These are phyloP conservation scores for Chloropsis hardwickii DNA, from an alignment of 2,113 vertebrate genomes.

Conservation along the genomic window DNA sequence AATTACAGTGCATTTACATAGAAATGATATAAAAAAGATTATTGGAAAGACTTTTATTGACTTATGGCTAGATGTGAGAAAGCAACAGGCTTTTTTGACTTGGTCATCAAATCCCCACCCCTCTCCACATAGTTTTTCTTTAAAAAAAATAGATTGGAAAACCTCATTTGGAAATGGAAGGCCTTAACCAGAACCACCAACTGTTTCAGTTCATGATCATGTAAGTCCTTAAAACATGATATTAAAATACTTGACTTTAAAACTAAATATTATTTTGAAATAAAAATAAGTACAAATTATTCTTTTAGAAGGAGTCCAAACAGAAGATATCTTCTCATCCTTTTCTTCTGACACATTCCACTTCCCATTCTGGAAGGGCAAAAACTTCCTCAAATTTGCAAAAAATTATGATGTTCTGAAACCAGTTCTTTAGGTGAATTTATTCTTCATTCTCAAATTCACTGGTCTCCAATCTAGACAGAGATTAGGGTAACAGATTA, in stretches of 20 bases:
- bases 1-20: background rate
- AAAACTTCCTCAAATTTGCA: background rate
- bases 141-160: background rate
- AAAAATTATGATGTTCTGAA: background rate
- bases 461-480: background rate
- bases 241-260: background rate
- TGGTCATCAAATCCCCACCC: background rate
- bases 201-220: background rate
- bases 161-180: background rate
- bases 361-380: background rate
- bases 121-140: background rate
- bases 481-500: background rate
- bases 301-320: background rate
- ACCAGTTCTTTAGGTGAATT: background rate
- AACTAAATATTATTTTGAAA: background rate
- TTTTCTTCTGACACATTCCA: background rate
- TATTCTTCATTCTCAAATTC: background rate
- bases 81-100: background rate
- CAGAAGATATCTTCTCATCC: background rate
- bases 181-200: background rate
- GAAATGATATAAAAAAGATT: background rate
- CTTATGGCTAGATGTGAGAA: accelerated
- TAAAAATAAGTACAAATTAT: background rate
- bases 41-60: background rate
- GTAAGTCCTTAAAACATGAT: background rate